Evolutionary conservation across 1,140 invertebrate genomes (phyloP), one percentile per base, ranked within the genome.

Genomic region (Aplysia californica): DNA sequence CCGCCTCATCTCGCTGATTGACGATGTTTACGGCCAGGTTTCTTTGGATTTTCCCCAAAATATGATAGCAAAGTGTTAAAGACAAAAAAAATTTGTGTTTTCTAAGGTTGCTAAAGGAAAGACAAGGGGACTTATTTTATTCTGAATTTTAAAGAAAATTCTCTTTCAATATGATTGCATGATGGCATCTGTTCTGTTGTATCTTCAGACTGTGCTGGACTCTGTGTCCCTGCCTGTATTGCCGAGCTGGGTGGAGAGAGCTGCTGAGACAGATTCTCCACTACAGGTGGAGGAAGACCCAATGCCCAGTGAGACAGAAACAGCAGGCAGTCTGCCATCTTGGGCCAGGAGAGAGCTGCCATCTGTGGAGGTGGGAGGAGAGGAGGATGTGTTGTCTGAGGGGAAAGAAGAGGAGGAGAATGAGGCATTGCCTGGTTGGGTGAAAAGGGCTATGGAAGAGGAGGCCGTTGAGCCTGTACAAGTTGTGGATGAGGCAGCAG

Each of bases 401-500:
- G 35, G 20, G 26, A 26, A 5, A 35, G 50, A 23, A 21, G 35
- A 31, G 2, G 23, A 15, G 26, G 36, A 5, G 31, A 33, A 23
- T 26, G 44, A 26, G 6, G 3, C 23, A 23, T 61, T 72, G 39
- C 70, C 70, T 6, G 61, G 36, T 29, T 72, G 70, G 70, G 70
- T 33, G 6, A 68, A 35, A 39, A 75, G 59, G 76, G 56, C 61
- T 23, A 21, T 67, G n/a, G 55, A 79, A n/a, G 61, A 71, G 5
- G 18, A 20, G 4, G n/a, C 44, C 26, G 18, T 36, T 0, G 68
- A 76, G 33, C 66, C 78, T 15, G 61, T 79, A 21, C 64, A 74
- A 65, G 79, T 82, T 41, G 71, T 41, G 58, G 78, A 79, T 74
- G 79, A 83, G 61, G 76, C 75, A 33, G 78, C 80, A 21, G 73